Percentiles rank a stretch among this genome's conserved stretches.
These are phyloP conservation scores for Tupaia chinensis DNA, from an alignment of 2,113 vertebrate species.

Conservation along the genomic window DNA sequence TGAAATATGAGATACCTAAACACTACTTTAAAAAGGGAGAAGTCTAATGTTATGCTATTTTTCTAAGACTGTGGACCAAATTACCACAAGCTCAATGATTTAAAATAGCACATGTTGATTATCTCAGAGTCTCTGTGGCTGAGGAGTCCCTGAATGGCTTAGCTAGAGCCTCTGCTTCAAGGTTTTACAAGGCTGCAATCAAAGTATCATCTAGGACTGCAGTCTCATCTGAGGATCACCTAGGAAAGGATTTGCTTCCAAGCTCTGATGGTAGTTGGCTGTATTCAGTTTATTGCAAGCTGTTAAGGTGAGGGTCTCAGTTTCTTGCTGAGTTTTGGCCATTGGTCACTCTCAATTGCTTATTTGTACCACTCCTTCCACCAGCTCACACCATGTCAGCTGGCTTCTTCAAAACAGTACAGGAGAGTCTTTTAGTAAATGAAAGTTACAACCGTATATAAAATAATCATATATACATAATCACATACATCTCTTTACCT, in stretches of 20 bases:
- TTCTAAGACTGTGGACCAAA: neutral
- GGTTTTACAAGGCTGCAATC: neutral
- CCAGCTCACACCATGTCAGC: neutral
- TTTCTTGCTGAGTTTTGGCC: neutral
- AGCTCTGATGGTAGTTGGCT: neutral
- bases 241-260: neutral
- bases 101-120: neutral
- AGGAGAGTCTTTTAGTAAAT: neutral
- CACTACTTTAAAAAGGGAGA: conserved; percentile 11
- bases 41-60: neutral
- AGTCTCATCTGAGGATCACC: neutral
- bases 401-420: conserved; percentile 1
- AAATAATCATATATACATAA: neutral
- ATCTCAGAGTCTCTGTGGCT: neutral
- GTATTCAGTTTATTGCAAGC: neutral
- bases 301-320: neutral
- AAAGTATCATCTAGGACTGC: neutral
- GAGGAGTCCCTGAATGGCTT: neutral
- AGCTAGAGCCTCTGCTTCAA: neutral
- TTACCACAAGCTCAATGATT: neutral
- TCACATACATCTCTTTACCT: neutral
- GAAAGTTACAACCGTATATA: conserved; percentile 9
- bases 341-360: neutral
- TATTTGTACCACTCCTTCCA: neutral
- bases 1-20: neutral